Percentiles rank a stretch among this genome's conserved stretches.
Conservation (phyloP, 2,888 invertebrate genomes). For the Atherix ibis region DNA sequence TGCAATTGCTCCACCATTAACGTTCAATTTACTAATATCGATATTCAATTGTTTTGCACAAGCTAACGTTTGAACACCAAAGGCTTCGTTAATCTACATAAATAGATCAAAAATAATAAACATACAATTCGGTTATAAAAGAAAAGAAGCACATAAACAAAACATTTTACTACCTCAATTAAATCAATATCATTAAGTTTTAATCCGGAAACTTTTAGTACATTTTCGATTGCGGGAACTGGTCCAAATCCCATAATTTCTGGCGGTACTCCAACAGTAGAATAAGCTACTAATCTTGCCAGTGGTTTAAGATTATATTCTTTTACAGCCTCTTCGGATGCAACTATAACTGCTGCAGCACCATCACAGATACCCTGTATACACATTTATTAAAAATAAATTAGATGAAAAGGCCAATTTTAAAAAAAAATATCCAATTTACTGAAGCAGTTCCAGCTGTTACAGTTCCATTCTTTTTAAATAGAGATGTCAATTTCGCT, state of each 20-base stretch:
- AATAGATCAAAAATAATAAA: slow-evolving; percentile 11
- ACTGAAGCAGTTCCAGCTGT: slow-evolving; percentile 92
- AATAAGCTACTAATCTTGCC: slow-evolving; percentile 80
- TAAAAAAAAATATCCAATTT: slow-evolving; percentile 21
- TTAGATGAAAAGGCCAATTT: slow-evolving; percentile 3
- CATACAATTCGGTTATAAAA: neutral
- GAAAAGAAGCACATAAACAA: neutral
- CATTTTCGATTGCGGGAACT: slow-evolving; percentile 77
- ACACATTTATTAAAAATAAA: slow-evolving; percentile 9
- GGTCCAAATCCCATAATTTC: slow-evolving; percentile 97
- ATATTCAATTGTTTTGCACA: slow-evolving; percentile 80
- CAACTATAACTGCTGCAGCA: slow-evolving; percentile 82
- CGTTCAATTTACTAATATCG: slow-evolving; percentile 76
- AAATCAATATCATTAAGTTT: slow-evolving; percentile 78
- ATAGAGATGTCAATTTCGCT: slow-evolving; percentile 72
- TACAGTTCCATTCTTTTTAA: slow-evolving; percentile 87
- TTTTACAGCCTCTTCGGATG: slow-evolving; percentile 78
- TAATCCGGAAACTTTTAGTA: slow-evolving; percentile 64
- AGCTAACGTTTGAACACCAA: slow-evolving; percentile 85
- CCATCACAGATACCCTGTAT: slow-evolving; percentile 92
- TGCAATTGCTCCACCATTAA: slow-evolving; percentile 93
- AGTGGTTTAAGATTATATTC: slow-evolving; percentile 69
- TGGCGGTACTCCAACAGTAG: slow-evolving; percentile 91
- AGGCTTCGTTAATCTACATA: slow-evolving; percentile 90
- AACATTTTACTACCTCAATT: slow-evolving; percentile 52